Conservation (phyloP, 2,113 vertebrate species). For the Diphyllodes magnificus region DNA sequence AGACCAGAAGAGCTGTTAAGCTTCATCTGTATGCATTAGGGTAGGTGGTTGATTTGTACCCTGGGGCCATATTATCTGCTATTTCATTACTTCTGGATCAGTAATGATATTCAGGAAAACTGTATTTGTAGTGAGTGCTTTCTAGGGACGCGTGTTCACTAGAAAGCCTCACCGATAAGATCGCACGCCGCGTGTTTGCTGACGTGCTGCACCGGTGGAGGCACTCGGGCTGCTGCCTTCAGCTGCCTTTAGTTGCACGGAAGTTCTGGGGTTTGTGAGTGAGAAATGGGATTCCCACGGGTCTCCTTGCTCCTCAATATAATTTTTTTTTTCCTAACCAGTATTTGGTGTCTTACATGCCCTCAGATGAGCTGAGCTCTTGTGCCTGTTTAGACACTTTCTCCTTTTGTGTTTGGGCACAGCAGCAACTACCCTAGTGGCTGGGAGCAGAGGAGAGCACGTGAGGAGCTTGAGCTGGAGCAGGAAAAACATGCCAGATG, state of each 20-base stretch:
- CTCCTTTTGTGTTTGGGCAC: not conserved
- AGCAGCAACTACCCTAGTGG: not conserved
- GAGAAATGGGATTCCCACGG: not conserved
- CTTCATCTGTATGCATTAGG: slow-evolving; percentile 59
- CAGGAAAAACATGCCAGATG: not conserved
- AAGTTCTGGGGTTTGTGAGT: not conserved
- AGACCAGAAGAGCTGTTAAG: slow-evolving; percentile 31
- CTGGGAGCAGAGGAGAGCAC: not conserved
- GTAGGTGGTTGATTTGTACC: slow-evolving; percentile 55
- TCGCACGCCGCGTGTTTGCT: not conserved
- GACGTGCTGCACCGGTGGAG: not conserved
- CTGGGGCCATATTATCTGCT: slow-evolving; percentile 46
- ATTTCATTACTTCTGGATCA: slow-evolving; percentile 66
- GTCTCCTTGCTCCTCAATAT: not conserved
- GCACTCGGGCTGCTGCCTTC: not conserved
- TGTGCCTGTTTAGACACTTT: not conserved
- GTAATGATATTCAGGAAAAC: slow-evolving; percentile 42
- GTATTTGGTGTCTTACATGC: not conserved
- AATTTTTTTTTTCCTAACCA: fast-evolving
- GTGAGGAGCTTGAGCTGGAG: not conserved
- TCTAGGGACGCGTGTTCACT: slow-evolving; percentile 38
- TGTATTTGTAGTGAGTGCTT: slow-evolving; percentile 42
- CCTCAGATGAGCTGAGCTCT: not conserved
- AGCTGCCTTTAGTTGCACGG: not conserved
- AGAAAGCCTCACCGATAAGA: slow-evolving; percentile 12